Percentiles rank a stretch among this genome's conserved stretches.
phyloP scores from a whole-genome alignment of 2,888 invertebrate species.

The Drosophila recens region DNA sequence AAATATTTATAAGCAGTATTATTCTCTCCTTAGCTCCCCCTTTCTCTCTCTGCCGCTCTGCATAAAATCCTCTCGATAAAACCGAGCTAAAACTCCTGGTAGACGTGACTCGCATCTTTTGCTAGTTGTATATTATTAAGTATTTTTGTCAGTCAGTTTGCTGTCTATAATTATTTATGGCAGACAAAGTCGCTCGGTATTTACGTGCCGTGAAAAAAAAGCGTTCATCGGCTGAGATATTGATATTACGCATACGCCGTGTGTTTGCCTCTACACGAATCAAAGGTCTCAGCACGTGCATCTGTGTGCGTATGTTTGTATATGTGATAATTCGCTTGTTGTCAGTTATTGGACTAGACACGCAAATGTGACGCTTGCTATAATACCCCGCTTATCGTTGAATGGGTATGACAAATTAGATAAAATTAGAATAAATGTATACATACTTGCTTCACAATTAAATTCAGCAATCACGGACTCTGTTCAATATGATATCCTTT shows the following conservation, averaged over 20 bases:
- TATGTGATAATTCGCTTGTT: constrained; percentile 44
- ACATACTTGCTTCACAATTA: not conserved
- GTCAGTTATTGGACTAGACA: constrained; percentile 54
- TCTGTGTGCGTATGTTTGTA: constrained; percentile 7
- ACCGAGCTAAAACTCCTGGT: constrained; percentile 6
- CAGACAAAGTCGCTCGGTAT: constrained; percentile 27
- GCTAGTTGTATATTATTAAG: constrained; percentile 44
- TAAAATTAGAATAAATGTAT: no score
- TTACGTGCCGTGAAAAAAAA: constrained; percentile 58
- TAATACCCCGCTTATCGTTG: not conserved
- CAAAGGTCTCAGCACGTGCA: constrained; percentile 57
- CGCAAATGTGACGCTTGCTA: constrained; percentile 50
- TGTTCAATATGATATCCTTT: no score
- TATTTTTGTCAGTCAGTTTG: constrained; percentile 50
- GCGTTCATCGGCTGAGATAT: constrained; percentile 24
- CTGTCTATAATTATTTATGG: constrained; percentile 75
- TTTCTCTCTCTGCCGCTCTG: constrained; percentile 8
- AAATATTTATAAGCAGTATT: constrained; percentile 66
- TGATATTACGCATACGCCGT: constrained; percentile 65
- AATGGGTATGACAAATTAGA: not conserved
- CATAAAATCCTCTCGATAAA: constrained; percentile 2
- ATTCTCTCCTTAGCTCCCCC: constrained; percentile 7
- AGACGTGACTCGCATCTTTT: constrained; percentile 67
- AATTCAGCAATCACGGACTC: not conserved
- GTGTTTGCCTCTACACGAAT: constrained; percentile 11